Percentiles rank a stretch among this genome's conserved stretches.
These are phyloP conservation scores for Macrocentrus cingulum DNA, from an alignment of 1,140 invertebrate genomes.

Conservation along the genomic window DNA sequence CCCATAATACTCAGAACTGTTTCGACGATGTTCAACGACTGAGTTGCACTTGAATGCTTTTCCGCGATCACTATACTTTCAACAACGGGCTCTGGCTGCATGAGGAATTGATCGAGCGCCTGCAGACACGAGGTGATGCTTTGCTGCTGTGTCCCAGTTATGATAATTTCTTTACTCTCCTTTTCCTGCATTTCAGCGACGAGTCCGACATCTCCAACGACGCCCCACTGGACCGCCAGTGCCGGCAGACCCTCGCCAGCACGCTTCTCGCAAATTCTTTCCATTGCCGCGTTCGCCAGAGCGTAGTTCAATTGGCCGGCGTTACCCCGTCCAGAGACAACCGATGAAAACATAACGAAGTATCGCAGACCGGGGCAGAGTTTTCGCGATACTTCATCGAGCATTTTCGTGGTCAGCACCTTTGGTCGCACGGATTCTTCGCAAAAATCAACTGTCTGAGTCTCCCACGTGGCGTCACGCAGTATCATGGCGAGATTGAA, in stretches of 20 bases:
- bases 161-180: constrained; percentile 63
- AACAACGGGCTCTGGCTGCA: constrained; percentile 62
- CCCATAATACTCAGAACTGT: constrained; percentile 58
- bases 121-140: constrained; percentile 65
- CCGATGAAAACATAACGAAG: constrained; percentile 74
- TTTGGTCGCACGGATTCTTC: constrained; percentile 57
- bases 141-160: constrained; percentile 69
- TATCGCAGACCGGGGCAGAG: constrained; percentile 58
- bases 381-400: constrained; percentile 59
- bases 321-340: constrained; percentile 77
- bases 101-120: constrained; percentile 63
- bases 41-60: constrained; percentile 48
- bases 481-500: constrained; percentile 78
- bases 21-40: constrained; percentile 49
- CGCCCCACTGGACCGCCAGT: constrained; percentile 65
- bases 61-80: constrained; percentile 67
- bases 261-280: constrained; percentile 63
- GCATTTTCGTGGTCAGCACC: constrained; percentile 54
- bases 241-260: constrained; percentile 58
- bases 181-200: constrained; percentile 68
- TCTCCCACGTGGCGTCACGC: constrained; percentile 58
- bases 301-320: constrained; percentile 79
- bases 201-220: constrained; percentile 62
- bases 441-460: constrained; percentile 60
- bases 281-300: constrained; percentile 64